A percentile compares a stretch with the other conserved stretches of the same genome.
Conservation (phyloP, 2,888 invertebrate species). For the Dasysyrphus albostriatus region DNA sequence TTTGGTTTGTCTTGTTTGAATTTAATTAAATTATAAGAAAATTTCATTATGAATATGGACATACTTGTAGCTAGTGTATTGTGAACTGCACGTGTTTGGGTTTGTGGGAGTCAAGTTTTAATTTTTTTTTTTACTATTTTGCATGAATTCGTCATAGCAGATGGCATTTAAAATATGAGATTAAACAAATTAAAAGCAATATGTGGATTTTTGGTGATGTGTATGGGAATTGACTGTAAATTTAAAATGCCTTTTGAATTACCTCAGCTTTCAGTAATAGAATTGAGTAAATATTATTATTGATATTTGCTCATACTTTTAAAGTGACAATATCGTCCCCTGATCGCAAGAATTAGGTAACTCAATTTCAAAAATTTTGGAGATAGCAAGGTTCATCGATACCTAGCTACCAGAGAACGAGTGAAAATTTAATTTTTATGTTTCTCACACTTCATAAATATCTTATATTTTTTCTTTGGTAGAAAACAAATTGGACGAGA, state of each 20-base stretch:
- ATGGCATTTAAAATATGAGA: slow-evolving; percentile 5
- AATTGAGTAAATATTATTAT: neutral
- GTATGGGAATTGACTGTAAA: neutral
- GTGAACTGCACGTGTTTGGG: slow-evolving; percentile 12
- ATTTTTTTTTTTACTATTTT: neutral
- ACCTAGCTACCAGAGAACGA: too few species aligned
- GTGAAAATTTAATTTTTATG: too few species aligned
- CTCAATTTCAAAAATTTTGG: too few species aligned
- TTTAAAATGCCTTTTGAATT: neutral
- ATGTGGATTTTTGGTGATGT: neutral
- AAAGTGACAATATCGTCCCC: too few species aligned
- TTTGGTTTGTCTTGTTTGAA: slow-evolving; percentile 21
- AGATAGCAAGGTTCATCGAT: too few species aligned
- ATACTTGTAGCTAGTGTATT: neutral
- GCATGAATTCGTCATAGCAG: slow-evolving; percentile 1
- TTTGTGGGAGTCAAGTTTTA: neutral
- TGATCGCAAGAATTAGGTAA: too few species aligned
- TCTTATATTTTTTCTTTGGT: too few species aligned
- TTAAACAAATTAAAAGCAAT: neutral
- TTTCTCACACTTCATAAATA: too few species aligned
- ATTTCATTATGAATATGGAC: slow-evolving; percentile 17
- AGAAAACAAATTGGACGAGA: too few species aligned
- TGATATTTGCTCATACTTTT: too few species aligned
- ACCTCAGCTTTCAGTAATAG: neutral
- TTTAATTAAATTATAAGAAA: slow-evolving; percentile 52